phyloP scores from a whole-genome alignment of 2,113 vertebrate genomes.

The Anguilla rostrata region DNA sequence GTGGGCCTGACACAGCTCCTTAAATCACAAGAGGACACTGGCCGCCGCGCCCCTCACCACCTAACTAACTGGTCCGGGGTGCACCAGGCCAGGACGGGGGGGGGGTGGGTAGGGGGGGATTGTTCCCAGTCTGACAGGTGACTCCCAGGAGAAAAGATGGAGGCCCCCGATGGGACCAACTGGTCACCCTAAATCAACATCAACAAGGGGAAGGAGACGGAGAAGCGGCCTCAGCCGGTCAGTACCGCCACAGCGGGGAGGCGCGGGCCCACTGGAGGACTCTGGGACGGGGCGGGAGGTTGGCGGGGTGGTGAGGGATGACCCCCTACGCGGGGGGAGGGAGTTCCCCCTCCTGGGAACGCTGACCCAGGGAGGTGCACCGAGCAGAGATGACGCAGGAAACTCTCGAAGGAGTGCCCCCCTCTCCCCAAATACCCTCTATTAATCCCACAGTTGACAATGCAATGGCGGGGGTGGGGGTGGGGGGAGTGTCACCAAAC shows the following conservation, averaged over 20 bases:
- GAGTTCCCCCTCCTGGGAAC: conserved; percentile 15
- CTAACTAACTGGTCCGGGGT: not conserved
- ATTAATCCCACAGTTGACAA: not conserved
- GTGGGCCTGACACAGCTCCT: not conserved
- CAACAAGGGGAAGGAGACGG: not conserved
- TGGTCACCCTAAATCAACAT: not conserved
- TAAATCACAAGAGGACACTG: not conserved
- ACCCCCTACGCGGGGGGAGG: not conserved
- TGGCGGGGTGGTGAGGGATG: not conserved
- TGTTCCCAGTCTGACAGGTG: not conserved
- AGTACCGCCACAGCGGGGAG: not conserved
- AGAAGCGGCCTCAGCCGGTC: not conserved
- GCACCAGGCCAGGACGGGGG: not conserved
- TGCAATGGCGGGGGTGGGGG: too few species aligned
- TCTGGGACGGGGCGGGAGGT: not conserved
- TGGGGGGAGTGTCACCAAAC: not conserved
- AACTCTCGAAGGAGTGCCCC: not conserved
- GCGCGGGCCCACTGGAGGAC: not conserved
- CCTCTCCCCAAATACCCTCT: not conserved
- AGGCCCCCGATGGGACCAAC: not conserved
- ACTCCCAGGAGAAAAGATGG: not conserved
- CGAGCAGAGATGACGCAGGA: not conserved
- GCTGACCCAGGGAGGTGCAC: not conserved
- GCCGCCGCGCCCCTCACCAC: not conserved
- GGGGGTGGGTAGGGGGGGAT: not conserved